Conservation (phyloP, 23 tunicate species). For the Ascidia mentula region DNA sequence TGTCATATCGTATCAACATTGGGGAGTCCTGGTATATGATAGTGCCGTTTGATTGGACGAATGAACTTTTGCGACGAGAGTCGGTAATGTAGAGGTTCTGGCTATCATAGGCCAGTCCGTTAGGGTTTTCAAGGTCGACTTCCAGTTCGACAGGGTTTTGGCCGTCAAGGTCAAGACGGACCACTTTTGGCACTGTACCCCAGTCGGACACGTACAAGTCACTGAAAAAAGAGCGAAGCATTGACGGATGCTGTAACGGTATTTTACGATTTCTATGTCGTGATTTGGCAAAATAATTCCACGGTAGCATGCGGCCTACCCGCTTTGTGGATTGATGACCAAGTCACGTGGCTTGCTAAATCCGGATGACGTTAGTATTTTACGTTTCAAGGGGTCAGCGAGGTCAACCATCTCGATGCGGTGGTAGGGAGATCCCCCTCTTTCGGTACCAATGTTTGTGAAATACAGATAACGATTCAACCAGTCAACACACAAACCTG, state of each 20-base stretch:
- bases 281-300: too few relatives aligned
- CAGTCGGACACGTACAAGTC: conserved; percentile 85
- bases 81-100: conserved; percentile 61
- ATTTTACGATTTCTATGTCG: too few relatives aligned
- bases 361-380: conserved; percentile 43
- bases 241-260: too few relatives aligned
- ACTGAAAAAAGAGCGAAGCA: conserved; percentile 22
- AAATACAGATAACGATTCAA: conserved; percentile 76
- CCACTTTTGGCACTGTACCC: conserved; percentile 69
- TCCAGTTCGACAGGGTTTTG: conserved; percentile 34
- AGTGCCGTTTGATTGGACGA: conserved; percentile 53
- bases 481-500: conserved; percentile 88
- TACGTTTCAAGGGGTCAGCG: conserved; percentile 36
- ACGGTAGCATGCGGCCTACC: too few relatives aligned
- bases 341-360: conserved; percentile 76
- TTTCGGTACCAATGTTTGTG: conserved; percentile 64
- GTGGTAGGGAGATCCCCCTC: conserved; percentile 32
- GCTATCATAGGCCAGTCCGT: conserved; percentile 66
- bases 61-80: conserved; percentile 49
- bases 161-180: conserved; percentile 77
- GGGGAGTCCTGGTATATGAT: conserved; percentile 57
- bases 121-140: conserved; percentile 78
- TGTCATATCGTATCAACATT: conserved; percentile 42
- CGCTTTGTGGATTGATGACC: conserved; percentile 44
- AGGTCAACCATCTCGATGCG: conserved; percentile 72